Evolutionary conservation across 1,140 invertebrate genomes (phyloP).

Genomic region (Trachymyrmex cornetzi): DNA sequence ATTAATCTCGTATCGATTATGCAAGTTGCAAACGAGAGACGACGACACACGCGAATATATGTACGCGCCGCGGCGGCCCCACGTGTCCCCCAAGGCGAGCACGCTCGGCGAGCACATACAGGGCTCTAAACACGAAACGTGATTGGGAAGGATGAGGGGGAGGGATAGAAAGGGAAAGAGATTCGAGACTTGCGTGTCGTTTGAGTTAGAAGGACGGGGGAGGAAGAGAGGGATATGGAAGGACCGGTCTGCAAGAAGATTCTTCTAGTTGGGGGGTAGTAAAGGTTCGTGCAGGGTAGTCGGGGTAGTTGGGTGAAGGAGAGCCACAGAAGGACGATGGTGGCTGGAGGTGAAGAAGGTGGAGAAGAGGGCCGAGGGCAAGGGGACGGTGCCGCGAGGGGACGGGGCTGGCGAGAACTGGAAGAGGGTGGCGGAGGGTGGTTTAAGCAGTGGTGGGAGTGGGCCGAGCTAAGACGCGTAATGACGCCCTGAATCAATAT

Average conservation of each 20-base stretch:
- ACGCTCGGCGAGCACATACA: constrained; percentile 57
- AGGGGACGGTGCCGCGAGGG: constrained; percentile 41
- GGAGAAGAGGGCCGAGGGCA: constrained; percentile 52
- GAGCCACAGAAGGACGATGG: constrained; percentile 71
- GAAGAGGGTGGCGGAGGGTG: constrained; percentile 67
- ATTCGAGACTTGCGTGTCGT: constrained; percentile 65
- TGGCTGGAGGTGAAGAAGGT: constrained; percentile 74
- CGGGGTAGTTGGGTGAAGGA: constrained; percentile 71
- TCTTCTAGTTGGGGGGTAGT: constrained; percentile 72
- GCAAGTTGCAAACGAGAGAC: constrained; percentile 40
- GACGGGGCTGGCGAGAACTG: constrained; percentile 62
- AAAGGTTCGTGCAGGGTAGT: constrained; percentile 71
- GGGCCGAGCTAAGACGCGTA: constrained; percentile 85
- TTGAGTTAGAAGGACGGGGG: constrained; percentile 14
- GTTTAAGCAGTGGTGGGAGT: constrained; percentile 79
- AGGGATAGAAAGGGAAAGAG: constrained; percentile 62
- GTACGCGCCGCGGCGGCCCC: constrained; percentile 36
- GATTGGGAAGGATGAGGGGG: background rate
- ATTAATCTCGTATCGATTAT: constrained; percentile 67
- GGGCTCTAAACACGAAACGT: constrained; percentile 29
- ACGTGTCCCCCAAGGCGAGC: constrained; percentile 49
- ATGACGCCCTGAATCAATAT: constrained; percentile 86
- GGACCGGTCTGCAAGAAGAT: constrained; percentile 77
- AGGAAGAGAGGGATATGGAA: constrained; percentile 40
- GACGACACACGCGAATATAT: constrained; percentile 57